Base-by-base conservation (phyloP, 2,113 vertebrate species). In the Rhabdornis inornatus region DNA sequence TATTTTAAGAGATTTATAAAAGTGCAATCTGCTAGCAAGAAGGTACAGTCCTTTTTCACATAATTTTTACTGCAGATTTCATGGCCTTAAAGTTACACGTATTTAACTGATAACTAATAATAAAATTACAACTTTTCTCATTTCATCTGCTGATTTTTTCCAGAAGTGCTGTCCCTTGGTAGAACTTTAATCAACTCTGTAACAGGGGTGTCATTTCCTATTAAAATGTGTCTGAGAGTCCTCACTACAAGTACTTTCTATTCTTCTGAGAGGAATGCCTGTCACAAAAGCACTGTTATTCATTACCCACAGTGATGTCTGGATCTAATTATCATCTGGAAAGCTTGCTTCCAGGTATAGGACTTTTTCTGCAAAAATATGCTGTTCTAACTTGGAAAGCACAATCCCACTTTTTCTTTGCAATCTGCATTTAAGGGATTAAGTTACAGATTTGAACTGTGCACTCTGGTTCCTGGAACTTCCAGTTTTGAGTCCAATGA, bases 121-220 rank as follows among this genome's bases (percentile, higher is more conserved):
- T 49, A 94, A 97, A 97, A 95, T 75, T 60, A 31, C 40, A 91
- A 82, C 52, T 80, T 90, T 95, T 86, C 78, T 87, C 75, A 70
- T 71, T 92, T 70, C 27, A 56, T 89, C 84, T 93, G 64, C 65
- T 84, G 76, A 86, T 78, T 91, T 87, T 71, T 69, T 93, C n/a
- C 53, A 94, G 64, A 92, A 96, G 31, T 60, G 56, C 47, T 95
- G 59, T 92, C 78, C 86, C 87, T 93, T 82, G 78, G 56, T 93
- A 66, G 70, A 35, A 80, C 94, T 94, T 95, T 97, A 95, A 95
- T 69, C 68, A 83, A 87, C 31, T 87, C 68, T 53, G 47, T 64
- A 93, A 65, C 80, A 50, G 33, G 61, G 75, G 93, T 96, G 78
- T 86, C 87, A 56, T 86, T 96, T 97, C 91, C 95, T 94, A 95